A percentile compares a stretch with the other conserved stretches of the same genome.
These are phyloP conservation scores for Anodontia alba DNA, from an alignment of 2,888 invertebrate species.

Conservation along the genomic window DNA sequence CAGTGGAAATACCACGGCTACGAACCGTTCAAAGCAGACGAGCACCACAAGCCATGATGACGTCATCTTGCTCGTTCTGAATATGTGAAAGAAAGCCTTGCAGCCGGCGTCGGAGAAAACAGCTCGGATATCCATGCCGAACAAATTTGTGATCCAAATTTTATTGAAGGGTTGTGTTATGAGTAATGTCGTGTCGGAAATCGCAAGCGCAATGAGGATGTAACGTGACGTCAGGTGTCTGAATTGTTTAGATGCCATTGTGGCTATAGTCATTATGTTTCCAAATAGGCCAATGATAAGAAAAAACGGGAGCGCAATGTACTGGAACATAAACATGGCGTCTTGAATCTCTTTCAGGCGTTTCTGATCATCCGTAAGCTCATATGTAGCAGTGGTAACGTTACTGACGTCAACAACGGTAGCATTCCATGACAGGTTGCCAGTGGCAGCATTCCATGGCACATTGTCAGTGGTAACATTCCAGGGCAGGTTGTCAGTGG, in stretches of 20 bases:
- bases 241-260: slow-evolving; percentile 63
- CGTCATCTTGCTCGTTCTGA: slow-evolving; percentile 67
- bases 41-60: slow-evolving; percentile 74
- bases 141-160: slow-evolving; percentile 52
- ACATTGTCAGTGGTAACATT: too few relatives aligned
- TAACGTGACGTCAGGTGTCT: slow-evolving; percentile 55
- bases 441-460: too few relatives aligned
- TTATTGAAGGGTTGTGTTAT: slow-evolving; percentile 70
- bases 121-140: slow-evolving; percentile 66
- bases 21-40: slow-evolving; percentile 69
- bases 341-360: neutral
- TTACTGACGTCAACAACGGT: neutral
- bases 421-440: neutral
- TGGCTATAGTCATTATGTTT: slow-evolving; percentile 62
- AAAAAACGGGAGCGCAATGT: slow-evolving; percentile 50
- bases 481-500: too few relatives aligned
- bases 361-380: neutral
- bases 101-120: slow-evolving; percentile 62
- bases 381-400: neutral
- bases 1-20: slow-evolving; percentile 70
- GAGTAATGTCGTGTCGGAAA: slow-evolving; percentile 66
- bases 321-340: slow-evolving; percentile 13
- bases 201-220: slow-evolving; percentile 64
- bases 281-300: slow-evolving; percentile 63
- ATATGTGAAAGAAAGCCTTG: slow-evolving; percentile 67